phyloP scores from a whole-genome alignment of 2,113 vertebrate species.

The Emydura subglobosa region DNA sequence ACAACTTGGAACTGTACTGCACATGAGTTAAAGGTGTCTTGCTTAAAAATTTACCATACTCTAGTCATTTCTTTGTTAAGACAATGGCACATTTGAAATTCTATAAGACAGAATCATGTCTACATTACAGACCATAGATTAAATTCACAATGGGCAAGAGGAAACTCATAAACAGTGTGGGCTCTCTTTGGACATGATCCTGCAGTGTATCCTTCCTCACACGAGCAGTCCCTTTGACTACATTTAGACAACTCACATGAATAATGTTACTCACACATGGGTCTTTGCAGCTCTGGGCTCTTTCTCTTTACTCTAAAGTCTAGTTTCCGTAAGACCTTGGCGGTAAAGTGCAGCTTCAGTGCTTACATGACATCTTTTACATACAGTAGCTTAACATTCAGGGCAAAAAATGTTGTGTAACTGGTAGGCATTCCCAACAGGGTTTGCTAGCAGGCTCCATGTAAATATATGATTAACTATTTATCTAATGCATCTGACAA shows the following conservation, averaged over 20 bases:
- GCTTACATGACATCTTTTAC: background rate
- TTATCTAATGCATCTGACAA: background rate
- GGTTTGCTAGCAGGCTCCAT: background rate
- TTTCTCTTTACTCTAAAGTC: background rate
- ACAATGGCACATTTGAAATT: background rate
- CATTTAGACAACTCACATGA: background rate
- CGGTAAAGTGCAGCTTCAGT: background rate
- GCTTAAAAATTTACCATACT: background rate
- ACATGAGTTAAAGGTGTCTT: background rate
- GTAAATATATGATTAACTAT: background rate
- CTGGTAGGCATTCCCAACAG: background rate
- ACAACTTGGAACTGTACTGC: background rate
- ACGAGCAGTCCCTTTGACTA: background rate
- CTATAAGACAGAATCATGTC: background rate
- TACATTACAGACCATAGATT: background rate
- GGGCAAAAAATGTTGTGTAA: background rate
- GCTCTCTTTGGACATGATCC: background rate
- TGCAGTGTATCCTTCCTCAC: background rate
- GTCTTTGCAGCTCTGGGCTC: background rate
- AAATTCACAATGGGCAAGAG: background rate
- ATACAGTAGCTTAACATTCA: conserved; percentile 28
- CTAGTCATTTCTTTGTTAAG: background rate
- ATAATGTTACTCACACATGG: background rate
- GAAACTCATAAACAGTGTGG: background rate
- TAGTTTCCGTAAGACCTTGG: background rate